Conservation (phyloP, 1,140 invertebrate species). For the Brachionus plicatilis region DNA sequence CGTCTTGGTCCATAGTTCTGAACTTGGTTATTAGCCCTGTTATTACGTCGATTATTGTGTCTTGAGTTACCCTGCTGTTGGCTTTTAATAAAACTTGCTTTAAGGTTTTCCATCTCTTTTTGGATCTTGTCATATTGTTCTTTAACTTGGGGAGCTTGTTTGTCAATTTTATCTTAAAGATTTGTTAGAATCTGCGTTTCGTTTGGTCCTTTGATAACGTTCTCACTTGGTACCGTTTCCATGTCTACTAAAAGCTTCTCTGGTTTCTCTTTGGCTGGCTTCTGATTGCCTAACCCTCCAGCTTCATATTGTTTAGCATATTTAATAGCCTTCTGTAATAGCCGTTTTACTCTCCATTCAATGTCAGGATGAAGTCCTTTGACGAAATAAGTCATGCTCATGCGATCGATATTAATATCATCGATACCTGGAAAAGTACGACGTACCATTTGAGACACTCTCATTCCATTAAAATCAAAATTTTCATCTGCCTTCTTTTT, state of each 20-base stretch:
- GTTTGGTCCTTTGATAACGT: not conserved
- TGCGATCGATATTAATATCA: not conserved
- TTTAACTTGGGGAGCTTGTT: not conserved
- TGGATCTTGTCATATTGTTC: constrained; percentile 6
- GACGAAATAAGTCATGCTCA: not conserved
- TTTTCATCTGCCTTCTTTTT: not conserved
- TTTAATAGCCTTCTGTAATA: not conserved
- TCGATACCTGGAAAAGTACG: not conserved
- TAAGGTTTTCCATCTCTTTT: constrained; percentile 8
- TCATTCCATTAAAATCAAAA: not conserved
- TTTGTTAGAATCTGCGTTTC: not conserved
- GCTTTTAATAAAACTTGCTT: no score
- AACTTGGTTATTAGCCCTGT: no score
- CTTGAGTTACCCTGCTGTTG: no score
- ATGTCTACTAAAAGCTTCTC: not conserved
- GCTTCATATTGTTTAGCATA: not conserved
- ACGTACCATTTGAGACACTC: not conserved
- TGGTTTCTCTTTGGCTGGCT: not conserved
- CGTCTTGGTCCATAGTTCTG: not conserved
- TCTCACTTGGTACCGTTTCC: not conserved
- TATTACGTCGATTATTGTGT: no score
- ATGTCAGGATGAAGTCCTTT: not conserved
- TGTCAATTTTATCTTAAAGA: not conserved
- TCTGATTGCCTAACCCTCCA: not conserved
- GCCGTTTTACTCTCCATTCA: no score